Evolutionary conservation across 2,888 invertebrate genomes (phyloP), one percentile per base, ranked within the genome.

Genomic region (Acanthosoma haemorrhoidale): DNA sequence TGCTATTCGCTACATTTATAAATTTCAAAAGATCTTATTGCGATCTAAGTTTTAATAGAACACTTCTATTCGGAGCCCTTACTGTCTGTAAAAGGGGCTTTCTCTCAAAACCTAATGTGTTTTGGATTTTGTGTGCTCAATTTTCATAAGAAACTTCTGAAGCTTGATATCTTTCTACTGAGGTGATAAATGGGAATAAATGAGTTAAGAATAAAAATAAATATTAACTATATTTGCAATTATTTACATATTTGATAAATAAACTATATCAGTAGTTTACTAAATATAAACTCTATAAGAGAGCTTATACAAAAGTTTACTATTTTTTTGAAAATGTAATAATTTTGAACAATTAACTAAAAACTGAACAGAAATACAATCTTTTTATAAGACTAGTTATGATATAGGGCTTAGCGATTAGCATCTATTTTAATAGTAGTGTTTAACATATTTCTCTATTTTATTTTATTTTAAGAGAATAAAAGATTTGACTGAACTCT

Each of bases 191-290:
- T 29, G 25, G 29, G 51, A 51, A 51, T n/a, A n/a, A n/a, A n/a
- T n/a, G 25, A 51, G 51, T 25, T 51, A 51, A 51, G 29, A 51
- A 51, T 13, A 51, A n/a, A 16, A 43, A 51, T n/a, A 51, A 51
- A 51, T n/a, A n/a, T 11, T 13, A 51, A 51, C 51, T 51, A 51
- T 51, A 51, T 51, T 51, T 51, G 51, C 51, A 51, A 51, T 51
- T 51, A 29, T 51, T 13, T n/a, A 43, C 11, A 51, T 25, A 51
- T 51, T 51, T 51, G 25, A 51, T 51, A 51, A 51, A 18, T 21
- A 25, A 51, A 18, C 21, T 51, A 51, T 51, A 51, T 51, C 51
- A 51, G 21, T 51, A 51, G 51, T 25, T 43, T 21, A n/a, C n/a
- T n/a, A n/a, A n/a, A n/a, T n/a, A n/a, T n/a, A 51, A 25, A 51